Base-by-base conservation (phyloP, 2,113 vertebrate species). In the Tringa solitaria region DNA sequence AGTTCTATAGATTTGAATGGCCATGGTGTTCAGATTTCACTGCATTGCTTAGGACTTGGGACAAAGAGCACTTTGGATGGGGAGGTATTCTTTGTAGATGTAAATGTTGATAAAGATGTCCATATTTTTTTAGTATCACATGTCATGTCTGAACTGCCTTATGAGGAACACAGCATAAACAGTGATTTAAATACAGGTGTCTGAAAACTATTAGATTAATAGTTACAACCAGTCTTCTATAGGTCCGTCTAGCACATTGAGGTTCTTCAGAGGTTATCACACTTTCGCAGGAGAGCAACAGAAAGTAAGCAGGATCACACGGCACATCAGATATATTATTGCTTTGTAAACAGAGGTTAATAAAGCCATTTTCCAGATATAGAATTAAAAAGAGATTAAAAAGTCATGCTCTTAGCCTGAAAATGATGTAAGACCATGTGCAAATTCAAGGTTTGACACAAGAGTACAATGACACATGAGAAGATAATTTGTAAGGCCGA, bases 251-350 rank as follows among this genome's bases (percentile, higher is more conserved):
- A 84, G 68, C 33, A 77, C 41, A 37, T 12, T 67, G 56, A 41
- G 41, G 73, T 89, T 83, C 63, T 95, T 85, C 69, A 69, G 68
- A 85, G 68, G 68, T 72, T 87, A 87, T 94, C 64, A 69, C 4
- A 5, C 28, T 50, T 86, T 27, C 93, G 54, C 87, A 95, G 95
- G 63, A 93, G 69, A 89, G 51, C 72, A 90, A 46, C 61, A 83
- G 48, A 91, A 92, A 75, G 75, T 63, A 91, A 89, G 64, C 16
- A 87, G 60, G 51, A 89, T 74, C 30, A 67, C 63, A 53, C 48
- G 91, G 43, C 64, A 76, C 72, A 93, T 77, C 90, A 95, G 80
- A 86, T 75, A n/a, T 33, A 79, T 89, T 81, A 90, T 68, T 94
- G 53, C 65, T 81, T 90, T 90, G 39, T 93, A 93, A 88, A 33